Evolutionary conservation across 2,888 invertebrate species (phyloP), one percentile per base, ranked within the genome.

Genomic region (Oscheius sp.): DNA sequence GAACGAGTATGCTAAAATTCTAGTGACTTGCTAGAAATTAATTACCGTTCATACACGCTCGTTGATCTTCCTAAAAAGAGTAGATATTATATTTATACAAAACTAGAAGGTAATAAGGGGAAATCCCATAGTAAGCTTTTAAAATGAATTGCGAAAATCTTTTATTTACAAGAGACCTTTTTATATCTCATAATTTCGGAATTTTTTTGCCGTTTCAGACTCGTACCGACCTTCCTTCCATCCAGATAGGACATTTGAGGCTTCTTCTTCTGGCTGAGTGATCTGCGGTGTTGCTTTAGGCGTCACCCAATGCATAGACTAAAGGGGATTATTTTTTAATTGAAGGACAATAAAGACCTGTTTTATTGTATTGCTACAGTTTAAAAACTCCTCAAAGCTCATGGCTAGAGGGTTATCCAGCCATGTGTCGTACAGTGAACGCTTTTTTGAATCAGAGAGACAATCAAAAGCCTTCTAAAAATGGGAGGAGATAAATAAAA

Each of bases 1-100:
- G 81, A 89, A 87, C 5, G 83, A 82, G 71, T 84, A 84, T 29
- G 74, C 81, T 79, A 45, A 45, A 73, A 70, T 25, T 6, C 4
- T n/a, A 46, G 12, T 6, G 17, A 46, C 50, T 23, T 37, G 17
- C 3, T 27, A 8, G 25, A 25, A 6, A 50, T 50, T n/a, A 46
- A 65, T 69, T n/a, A 72, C 72, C 72, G 72, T 72, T 72, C 72
- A 72, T 72, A 52, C 46, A 45, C 61, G 17, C 23, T 25, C 57
- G 20, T 25, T 12, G 52, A 52, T 27, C 33, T 50, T 20, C n/a
- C 29, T 33, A 20, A 57, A n/a, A 33, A 37, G 34, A n/a, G n/a
- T n/a, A n/a, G n/a, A n/a, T 33, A n/a, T 2, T 3, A 39, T 37
- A 42, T 39, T 25, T n/a, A 25, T 42, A 58, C 34, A 37, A 37